Percentiles rank a stretch among this genome's conserved stretches.
Evolutionary conservation across 1,140 invertebrate genomes (phyloP).

Genomic region (Cydia amplana): DNA sequence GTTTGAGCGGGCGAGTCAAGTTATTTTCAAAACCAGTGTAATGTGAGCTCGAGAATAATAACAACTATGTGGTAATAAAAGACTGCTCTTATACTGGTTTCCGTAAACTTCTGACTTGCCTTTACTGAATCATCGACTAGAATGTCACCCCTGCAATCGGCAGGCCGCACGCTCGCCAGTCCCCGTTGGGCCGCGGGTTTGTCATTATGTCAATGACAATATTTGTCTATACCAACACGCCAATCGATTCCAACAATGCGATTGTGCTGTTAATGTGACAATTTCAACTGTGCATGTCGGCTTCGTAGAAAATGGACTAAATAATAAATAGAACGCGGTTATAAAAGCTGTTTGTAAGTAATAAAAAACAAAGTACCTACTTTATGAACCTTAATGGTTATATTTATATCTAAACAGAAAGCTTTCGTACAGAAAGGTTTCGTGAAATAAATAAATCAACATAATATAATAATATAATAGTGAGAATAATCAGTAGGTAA

Average conservation of each 20-base stretch:
- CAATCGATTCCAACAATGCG: slow-evolving; percentile 49
- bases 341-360: background rate
- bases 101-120: background rate
- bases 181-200: slow-evolving; percentile 61
- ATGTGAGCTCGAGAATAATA: background rate
- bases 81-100: background rate
- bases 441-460: too few species aligned
- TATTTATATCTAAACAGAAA: too few species aligned
- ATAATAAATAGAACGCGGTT: background rate
- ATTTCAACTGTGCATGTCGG: background rate
- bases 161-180: slow-evolving; percentile 47
- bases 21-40: background rate
- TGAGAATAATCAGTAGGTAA: too few species aligned
- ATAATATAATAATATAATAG: too few species aligned
- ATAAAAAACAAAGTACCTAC: background rate
- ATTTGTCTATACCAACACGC: slow-evolving; percentile 55
- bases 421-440: too few species aligned
- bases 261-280: slow-evolving; percentile 24
- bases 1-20: slow-evolving; percentile 30
- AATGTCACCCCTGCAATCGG: slow-evolving; percentile 43
- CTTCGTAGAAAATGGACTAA: background rate
- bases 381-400: background rate
- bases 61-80: background rate
- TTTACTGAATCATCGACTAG: background rate
- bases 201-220: slow-evolving; percentile 65